phyloP scores from a whole-genome alignment of 2,888 invertebrate genomes.

The Neoascia interrupta region DNA sequence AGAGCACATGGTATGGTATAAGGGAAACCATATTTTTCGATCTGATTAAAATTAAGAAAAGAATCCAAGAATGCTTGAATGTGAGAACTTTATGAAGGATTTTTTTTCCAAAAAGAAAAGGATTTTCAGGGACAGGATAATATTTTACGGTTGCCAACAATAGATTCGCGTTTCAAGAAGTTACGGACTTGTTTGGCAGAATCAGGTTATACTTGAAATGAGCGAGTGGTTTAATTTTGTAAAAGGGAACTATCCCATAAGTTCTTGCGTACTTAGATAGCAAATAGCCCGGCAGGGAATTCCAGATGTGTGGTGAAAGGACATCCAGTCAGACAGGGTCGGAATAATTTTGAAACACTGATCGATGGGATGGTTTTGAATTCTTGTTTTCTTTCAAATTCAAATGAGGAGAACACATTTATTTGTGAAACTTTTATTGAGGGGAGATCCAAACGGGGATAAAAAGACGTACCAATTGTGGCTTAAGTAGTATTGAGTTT shows the following conservation, averaged over 20 bases:
- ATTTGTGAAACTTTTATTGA: too few relatives aligned
- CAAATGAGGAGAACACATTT: too few relatives aligned
- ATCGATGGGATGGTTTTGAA: too few relatives aligned
- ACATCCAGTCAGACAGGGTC: too few relatives aligned
- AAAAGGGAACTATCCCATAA: conserved; percentile 5
- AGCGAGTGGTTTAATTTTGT: neutral
- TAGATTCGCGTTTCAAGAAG: conserved; percentile 12
- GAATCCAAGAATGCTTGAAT: conserved; percentile 35
- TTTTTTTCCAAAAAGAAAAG: conserved; percentile 9
- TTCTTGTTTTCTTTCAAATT: too few relatives aligned
- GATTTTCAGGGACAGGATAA: conserved; percentile 17
- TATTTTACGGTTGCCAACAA: conserved; percentile 36
- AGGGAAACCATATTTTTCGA: conserved; percentile 64
- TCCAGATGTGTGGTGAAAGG: too few relatives aligned
- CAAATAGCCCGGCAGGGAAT: too few relatives aligned
- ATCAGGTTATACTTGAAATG: conserved; percentile 10
- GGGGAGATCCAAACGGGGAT: too few relatives aligned
- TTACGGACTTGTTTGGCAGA: neutral
- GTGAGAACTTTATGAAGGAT: conserved; percentile 25
- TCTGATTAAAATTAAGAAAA: conserved; percentile 68
- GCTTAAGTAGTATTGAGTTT: too few relatives aligned
- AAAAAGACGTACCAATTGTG: too few relatives aligned
- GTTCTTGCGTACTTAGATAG: too few relatives aligned
- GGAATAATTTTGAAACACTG: too few relatives aligned
- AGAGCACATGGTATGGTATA: conserved; percentile 55